A percentile compares a stretch with the other conserved stretches of the same genome.
Evolutionary conservation across 53 echinoderm and acorn worm species (phyloP).

Genomic region (Stichopus horrens): DNA sequence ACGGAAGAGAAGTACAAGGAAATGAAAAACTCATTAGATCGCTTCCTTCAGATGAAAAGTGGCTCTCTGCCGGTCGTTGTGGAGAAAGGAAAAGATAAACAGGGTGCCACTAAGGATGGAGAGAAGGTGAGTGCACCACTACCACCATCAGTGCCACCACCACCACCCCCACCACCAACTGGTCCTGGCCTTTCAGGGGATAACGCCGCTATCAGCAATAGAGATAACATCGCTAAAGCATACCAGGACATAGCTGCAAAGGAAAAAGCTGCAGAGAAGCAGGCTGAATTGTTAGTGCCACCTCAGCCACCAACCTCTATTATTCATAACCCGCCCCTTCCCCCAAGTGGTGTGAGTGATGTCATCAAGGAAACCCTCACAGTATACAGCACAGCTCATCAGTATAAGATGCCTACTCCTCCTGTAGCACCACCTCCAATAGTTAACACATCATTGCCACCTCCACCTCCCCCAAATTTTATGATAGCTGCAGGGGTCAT

Average conservation of each 20-base stretch:
- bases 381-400: conserved; percentile 31
- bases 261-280: not conserved
- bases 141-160: not conserved
- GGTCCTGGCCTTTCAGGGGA: not conserved
- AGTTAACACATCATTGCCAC: conserved; percentile 38
- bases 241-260: conserved; percentile 31
- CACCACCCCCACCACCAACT: not conserved
- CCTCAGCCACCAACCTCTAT: not conserved
- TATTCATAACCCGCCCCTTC: conserved; percentile 9
- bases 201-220: not conserved
- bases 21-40: conserved; percentile 36
- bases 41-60: conserved; percentile 42
- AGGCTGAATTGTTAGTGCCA: not conserved
- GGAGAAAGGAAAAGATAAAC: conserved; percentile 22
- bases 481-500: conserved; percentile 4
- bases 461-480: conserved; percentile 27
- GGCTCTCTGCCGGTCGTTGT: conserved; percentile 27
- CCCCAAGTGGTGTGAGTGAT: conserved; percentile 19
- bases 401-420: not conserved
- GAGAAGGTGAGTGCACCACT: not conserved
- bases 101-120: not conserved
- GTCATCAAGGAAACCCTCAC: conserved; percentile 35
- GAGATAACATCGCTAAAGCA: conserved; percentile 6
- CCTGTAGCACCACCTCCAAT: not conserved
- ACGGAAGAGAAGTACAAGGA: conserved; percentile 31